Evolutionary conservation across 1,140 invertebrate species (phyloP), one percentile per base, ranked within the genome.

Genomic region (Anastatus disparis): DNA sequence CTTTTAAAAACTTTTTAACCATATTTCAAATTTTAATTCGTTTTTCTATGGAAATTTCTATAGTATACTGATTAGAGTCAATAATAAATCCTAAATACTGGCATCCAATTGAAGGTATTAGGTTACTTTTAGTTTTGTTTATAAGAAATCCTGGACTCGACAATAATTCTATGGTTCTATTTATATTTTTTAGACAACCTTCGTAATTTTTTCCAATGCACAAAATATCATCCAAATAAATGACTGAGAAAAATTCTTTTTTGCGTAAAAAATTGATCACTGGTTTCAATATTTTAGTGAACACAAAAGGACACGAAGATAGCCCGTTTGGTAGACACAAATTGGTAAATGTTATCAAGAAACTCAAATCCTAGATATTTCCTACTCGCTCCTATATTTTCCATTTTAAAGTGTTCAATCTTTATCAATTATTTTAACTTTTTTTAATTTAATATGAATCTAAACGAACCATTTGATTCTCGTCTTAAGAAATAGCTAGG

Each of bases 201-300:
- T 58, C 2, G 12, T 17, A 31, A 17, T 35, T 17, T 20, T 31
- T 22, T 2, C 29, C 55, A 20, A 58, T 58, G 17, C 29, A 58
- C 8, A 58, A 3, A 38, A 58, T 20, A 58, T 58, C 55, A 8
- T 58, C 55, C n/a, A 59, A n/a, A 44, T 59, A 59, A 44, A n/a
- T n/a, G n/a, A n/a, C n/a, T n/a, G n/a, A n/a, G n/a, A n/a, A n/a
- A n/a, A n/a, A n/a, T n/a, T n/a, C 38, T 9, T 3, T 26, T 12
- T 8, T 2, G 40, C 56, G 17, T 44, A 59, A 42, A 24, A 10
- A 24, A 12, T 31, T 42, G 9, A 59, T 12, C 15, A 59, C 56
- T 7, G 20, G 35, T 17, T 59, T 59, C 20, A 59, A 24, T 24
- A 59, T 6, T 26, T 59, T 59, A 12, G 38, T 59, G 13, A 31